Base-by-base conservation (phyloP, 2,797 vertebrate genomes). In the Ficedula albicollis region DNA sequence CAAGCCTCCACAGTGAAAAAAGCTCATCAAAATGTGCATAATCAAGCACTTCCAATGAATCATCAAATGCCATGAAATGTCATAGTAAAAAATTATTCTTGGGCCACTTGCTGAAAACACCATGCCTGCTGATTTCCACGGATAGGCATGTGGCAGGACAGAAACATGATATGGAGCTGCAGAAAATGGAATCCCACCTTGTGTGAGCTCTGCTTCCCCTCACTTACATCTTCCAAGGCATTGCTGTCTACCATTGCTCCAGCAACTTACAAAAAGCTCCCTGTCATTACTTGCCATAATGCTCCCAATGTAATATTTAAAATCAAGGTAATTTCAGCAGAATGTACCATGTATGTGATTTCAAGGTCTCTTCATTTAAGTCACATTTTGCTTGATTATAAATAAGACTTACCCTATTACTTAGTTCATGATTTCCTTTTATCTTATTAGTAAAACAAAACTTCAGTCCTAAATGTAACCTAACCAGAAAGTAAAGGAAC, bases 21-120 rank as follows among this genome's bases (percentile, higher is more conserved):
- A 93, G 9, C 83, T 93, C 72, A 95, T 95, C 23, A 94, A 93
- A 95, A 93, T 95, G 52, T 90, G 58, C 87, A 90, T 94, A 91
- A 93, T 85, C 62, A 74, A 89, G 55, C 77, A 32, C 43, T 92
- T 89, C 25, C 26, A 85, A 64, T 95, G 83, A 96, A 91, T 97
- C 89, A 94, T 64, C 93, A 94, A 91, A 94, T 91, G 62, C 66
- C 72, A 59, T 84, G 80, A 96, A 96, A 92, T 79, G 62, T 79
- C 20, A 2, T 44, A 56, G 39, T 46, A 91, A 93, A 93, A 88
- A 87, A 49, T 49, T 87, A 43, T 86, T 90, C 69, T 78, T 59
- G 62, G 67, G 77, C 72, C 44, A 41, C 25, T 87, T 10, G 3
- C 56, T 92, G 55, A 85, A 94, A 96, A 30, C 18, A 29, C 84